Conservation (phyloP, 2,888 invertebrate genomes). For the Cistogaster globosa region DNA sequence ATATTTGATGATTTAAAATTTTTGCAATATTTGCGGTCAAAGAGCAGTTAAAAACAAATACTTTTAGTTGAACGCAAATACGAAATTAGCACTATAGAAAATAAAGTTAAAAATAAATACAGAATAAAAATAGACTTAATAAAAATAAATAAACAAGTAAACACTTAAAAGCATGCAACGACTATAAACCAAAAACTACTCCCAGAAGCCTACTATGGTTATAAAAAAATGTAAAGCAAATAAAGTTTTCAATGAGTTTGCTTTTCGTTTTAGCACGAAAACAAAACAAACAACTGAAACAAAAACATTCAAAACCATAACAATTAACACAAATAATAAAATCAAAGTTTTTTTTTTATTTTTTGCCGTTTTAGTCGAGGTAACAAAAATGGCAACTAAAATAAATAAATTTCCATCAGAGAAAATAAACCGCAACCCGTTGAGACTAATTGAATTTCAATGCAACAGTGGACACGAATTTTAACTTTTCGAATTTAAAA, state of each 20-base stretch:
- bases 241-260: constrained; percentile 50
- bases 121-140: background rate
- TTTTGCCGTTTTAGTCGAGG: constrained; percentile 21
- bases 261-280: constrained; percentile 11
- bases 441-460: constrained; percentile 68
- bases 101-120: constrained; percentile 3
- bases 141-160: constrained; percentile 8
- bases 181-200: background rate
- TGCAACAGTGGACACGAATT: constrained; percentile 55
- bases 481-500: constrained; percentile 41
- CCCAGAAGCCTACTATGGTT: constrained; percentile 24
- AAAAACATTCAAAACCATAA: constrained; percentile 47
- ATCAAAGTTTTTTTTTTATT: constrained; percentile 24
- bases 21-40: constrained; percentile 54
- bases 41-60: constrained; percentile 47
- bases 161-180: constrained; percentile 4
- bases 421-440: constrained; percentile 32
- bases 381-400: constrained; percentile 40
- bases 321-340: constrained; percentile 64
- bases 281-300: constrained; percentile 7
- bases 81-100: constrained; percentile 22
- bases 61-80: constrained; percentile 39
- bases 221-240: constrained; percentile 57
- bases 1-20: constrained; percentile 49
- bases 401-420: constrained; percentile 26